Base-by-base conservation (phyloP, 2,888 invertebrate genomes). In the Stomorhina lunata region DNA sequence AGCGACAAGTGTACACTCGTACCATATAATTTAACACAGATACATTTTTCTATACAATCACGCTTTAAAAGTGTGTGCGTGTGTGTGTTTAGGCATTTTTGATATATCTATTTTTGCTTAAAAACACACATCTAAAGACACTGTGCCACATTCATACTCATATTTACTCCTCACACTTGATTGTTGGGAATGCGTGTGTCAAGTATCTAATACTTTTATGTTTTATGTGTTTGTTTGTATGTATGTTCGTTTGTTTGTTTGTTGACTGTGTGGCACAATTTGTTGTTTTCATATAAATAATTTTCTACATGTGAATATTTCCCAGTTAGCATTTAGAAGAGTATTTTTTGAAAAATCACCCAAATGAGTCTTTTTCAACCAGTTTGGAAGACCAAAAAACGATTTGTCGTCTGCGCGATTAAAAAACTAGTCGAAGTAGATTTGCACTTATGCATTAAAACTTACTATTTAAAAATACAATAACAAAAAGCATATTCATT, bases 1-100 rank as follows among this genome's bases (percentile, higher is more conserved):
- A 53, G 53, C 76, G 81, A 72, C 76, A 76, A 71, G 81, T 81
- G 81, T 57, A n/a, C n/a, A n/a, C n/a, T n/a, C n/a, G n/a, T n/a
- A n/a, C n/a, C n/a, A n/a, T n/a, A 80, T 65, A 17, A 25, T 50
- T 57, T 55, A 32, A 61, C 22, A 15, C 22, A 45, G 20, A 40
- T 25, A 40, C 17, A 7, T n/a, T n/a, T n/a, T n/a, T n/a, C n/a
- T n/a, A n/a, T 22, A 37, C 59, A 48, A 22, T 20, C 20, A 32
- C 12, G 34, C 32, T 27, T 25, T 12, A 57, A 5, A 17, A 15
- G 15, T 10, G 12, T 40, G 12, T 45, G 15, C 32, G 22, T 45
- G 20, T 20, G 37, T 48, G 9, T 59, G 22, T 22, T 2, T 20
- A 27, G 12, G 59, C 22, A 29, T 27, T 68, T 22, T 50, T 37